These are phyloP conservation scores for Mastomys natalensis DNA, from an alignment of 2,113 vertebrate genomes.

Conservation along the genomic window DNA sequence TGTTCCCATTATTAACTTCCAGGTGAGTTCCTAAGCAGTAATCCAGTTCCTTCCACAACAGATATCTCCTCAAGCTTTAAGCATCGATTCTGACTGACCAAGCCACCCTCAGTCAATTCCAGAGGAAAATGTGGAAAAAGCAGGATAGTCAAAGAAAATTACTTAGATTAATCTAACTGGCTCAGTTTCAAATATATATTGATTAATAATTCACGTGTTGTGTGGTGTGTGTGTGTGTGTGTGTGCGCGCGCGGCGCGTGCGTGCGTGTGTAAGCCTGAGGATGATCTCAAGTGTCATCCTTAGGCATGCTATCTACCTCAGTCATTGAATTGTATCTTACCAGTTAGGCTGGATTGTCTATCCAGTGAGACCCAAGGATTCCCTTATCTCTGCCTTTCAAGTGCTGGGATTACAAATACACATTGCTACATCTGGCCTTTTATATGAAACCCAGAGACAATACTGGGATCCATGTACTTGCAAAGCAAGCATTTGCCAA, in stretches of 20 bases:
- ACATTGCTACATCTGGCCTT: background rate
- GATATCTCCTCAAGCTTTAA: conserved; percentile 38
- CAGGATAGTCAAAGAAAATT: background rate
- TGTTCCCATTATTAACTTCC: conserved; percentile 67
- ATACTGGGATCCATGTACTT: background rate
- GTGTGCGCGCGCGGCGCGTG: background rate
- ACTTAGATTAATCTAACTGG: background rate
- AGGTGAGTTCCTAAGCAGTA: conserved; percentile 41
- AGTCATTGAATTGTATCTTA: background rate
- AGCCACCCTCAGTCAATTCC: background rate
- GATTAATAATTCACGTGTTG: background rate
- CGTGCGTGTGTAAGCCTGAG: no score
- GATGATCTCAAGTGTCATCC: background rate
- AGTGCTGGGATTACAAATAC: background rate
- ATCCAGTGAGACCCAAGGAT: background rate
- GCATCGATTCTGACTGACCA: conserved; percentile 13
- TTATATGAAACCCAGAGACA: background rate
- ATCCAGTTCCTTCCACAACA: conserved; percentile 27
- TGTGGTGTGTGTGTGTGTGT: background rate
- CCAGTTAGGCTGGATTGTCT: background rate
- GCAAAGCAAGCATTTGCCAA: background rate
- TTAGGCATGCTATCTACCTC: background rate
- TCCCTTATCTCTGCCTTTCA: background rate
- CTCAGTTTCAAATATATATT: background rate
- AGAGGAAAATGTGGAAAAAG: background rate